phyloP scores from a whole-genome alignment of 2,888 invertebrate genomes.

The Allolobophora icterica region DNA sequence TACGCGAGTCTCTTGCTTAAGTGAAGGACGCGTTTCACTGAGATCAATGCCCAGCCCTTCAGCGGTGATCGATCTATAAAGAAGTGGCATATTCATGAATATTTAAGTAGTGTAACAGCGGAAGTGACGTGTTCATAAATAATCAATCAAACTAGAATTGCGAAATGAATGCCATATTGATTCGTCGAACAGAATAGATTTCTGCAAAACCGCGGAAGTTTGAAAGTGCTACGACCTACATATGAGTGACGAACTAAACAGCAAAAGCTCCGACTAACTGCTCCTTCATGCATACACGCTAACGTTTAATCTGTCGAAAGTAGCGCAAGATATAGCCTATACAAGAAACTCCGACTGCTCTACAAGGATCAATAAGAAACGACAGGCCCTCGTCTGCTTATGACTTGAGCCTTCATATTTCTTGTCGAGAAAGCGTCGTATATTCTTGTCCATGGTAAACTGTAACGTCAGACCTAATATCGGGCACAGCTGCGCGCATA shows the following conservation, averaged over 20 bases:
- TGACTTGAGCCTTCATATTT: neutral
- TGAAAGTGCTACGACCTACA: neutral
- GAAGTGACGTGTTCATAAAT: slow-evolving; percentile 17
- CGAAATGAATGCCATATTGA: slow-evolving; percentile 17
- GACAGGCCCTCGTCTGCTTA: neutral
- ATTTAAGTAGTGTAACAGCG: slow-evolving; percentile 17
- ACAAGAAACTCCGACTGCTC: neutral
- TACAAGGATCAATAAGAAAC: neutral
- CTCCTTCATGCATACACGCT: neutral
- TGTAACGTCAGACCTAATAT: neutral
- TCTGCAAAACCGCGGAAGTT: neutral
- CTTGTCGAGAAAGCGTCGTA: neutral
- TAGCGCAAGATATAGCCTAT: neutral
- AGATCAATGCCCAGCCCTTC: neutral
- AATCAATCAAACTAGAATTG: slow-evolving; percentile 17
- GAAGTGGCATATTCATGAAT: slow-evolving; percentile 17
- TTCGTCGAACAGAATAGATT: neutral
- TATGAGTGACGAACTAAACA: neutral
- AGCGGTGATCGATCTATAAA: slow-evolving; percentile 17
- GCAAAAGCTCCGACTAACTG: neutral
- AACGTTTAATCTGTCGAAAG: neutral
- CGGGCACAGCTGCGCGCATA: slow-evolving; percentile 1
- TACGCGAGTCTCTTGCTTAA: neutral
- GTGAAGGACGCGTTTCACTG: neutral
- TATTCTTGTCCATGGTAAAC: neutral